Base-by-base conservation (phyloP, 2,113 vertebrate genomes). In the Amphilophus citrinellus region DNA sequence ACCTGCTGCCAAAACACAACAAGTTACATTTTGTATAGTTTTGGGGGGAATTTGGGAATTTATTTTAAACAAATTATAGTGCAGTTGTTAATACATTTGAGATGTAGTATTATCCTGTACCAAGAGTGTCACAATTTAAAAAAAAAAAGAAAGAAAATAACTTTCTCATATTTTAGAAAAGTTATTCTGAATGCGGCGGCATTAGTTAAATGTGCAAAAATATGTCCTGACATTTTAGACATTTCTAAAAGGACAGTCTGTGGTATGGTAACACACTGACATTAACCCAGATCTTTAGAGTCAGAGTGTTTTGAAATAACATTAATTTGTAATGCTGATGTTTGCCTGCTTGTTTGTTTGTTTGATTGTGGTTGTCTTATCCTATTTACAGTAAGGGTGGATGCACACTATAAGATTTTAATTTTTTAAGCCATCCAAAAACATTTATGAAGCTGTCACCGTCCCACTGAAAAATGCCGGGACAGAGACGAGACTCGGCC, bases 291-390 rank as follows among this genome's bases (percentile, higher is more conserved):
- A 10, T 73, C 76, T 62, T 68, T 11, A 35, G 57, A 71, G 42
- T 3, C 18, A 44, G 2, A 62, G 14, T 20, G 35, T 77, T 81
- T 63, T n/a, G 27, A 84, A 78, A 84, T 30, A 53, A 66, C 35
- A 30, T 61, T 39, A 22, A 5, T 77, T 76, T 47, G 76, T 47
- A 77, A 62, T 62, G 79, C 50, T 18, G 86, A 77, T 83, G 84
- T 84, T 79, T 91, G 88, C 86, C 57, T 89, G 66, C n/a, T 73
- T 73, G 92, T 91, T 90, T 92, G 87, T 91, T 90, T 90, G 91
- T 93, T 91, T 92, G 85, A 93, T 77, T 91, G 93, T 93, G 91
- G 91, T 92, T 91, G 80, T 81, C 82, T 61, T 76, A 59, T 91
- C 78, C 66, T 94, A 93, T 92, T 87, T 94, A 94, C 92, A 93